Evolutionary conservation across 2,113 vertebrate genomes (phyloP).

Genomic region (Picathartes gymnocephalus): DNA sequence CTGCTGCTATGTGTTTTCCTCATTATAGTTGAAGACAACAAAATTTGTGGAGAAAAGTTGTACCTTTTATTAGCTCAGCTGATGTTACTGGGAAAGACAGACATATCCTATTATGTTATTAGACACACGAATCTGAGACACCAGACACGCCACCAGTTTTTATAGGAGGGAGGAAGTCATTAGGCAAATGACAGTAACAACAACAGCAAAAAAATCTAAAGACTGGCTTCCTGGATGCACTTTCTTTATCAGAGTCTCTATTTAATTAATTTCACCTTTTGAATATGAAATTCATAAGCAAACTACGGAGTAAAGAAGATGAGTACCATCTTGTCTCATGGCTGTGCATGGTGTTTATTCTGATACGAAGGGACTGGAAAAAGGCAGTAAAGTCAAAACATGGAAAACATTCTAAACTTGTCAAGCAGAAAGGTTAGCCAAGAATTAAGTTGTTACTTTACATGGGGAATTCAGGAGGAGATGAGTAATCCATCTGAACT

Average conservation of each 20-base stretch:
- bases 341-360: not conserved
- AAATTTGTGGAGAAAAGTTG: not conserved
- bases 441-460: not conserved
- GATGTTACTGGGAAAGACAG: not conserved
- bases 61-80: not conserved
- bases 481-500: not conserved
- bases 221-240: not conserved
- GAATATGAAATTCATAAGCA: not conserved
- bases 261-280: not conserved
- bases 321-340: not conserved
- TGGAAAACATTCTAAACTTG: not conserved
- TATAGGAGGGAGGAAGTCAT: not conserved
- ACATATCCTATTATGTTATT: not conserved
- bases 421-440: not conserved
- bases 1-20: not conserved
- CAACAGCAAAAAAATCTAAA: not conserved
- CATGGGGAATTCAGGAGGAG: not conserved
- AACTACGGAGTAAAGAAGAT: not conserved
- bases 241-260: not conserved
- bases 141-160: not conserved
- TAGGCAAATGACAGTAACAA: not conserved
- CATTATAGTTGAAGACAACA: not conserved
- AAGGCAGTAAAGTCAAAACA: not conserved
- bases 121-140: not conserved
- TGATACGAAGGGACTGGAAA: not conserved